Conservation (phyloP, 1,140 invertebrate species). For the Marisa cornuarietis region DNA sequence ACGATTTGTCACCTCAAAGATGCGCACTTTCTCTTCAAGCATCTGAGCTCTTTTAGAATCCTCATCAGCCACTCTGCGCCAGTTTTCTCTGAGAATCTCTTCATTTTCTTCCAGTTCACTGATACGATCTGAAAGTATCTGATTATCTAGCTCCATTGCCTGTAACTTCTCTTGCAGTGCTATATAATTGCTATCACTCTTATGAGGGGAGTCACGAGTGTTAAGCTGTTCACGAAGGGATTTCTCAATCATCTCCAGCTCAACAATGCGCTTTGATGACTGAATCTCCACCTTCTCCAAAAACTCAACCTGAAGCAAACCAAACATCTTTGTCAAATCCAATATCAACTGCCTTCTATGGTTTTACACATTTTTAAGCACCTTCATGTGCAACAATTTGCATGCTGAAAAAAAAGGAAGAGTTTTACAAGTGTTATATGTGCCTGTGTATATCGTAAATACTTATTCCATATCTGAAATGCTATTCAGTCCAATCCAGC, state of each 20-base stretch:
- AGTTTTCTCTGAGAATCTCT: conserved; percentile 54
- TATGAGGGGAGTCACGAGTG: conserved; percentile 26
- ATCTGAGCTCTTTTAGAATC: conserved; percentile 50
- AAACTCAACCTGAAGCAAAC: conserved; percentile 49
- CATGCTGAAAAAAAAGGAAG: too few species aligned
- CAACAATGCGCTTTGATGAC: conserved; percentile 47
- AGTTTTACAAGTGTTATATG: too few species aligned
- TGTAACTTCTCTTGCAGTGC: conserved; percentile 30
- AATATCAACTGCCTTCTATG: too few species aligned
- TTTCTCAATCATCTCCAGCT: conserved; percentile 47
- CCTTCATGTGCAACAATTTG: too few species aligned
- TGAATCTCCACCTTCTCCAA: conserved; percentile 52
- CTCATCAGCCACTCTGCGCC: conserved; percentile 55
- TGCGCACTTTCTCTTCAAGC: conserved; percentile 51
- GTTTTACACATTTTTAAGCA: too few species aligned
- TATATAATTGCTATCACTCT: conserved; percentile 37
- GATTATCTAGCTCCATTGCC: conserved; percentile 52
- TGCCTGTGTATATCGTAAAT: too few species aligned
- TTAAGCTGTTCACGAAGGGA: conserved; percentile 47
- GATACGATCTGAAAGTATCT: conserved; percentile 40
- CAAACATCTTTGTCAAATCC: not conserved
- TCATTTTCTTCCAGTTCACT: conserved; percentile 58
- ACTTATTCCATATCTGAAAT: too few species aligned
- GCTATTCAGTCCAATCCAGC: too few species aligned
- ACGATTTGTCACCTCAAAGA: conserved; percentile 40